Base-by-base conservation (phyloP, 2,113 vertebrate genomes). In the Oryzias javanicus region DNA sequence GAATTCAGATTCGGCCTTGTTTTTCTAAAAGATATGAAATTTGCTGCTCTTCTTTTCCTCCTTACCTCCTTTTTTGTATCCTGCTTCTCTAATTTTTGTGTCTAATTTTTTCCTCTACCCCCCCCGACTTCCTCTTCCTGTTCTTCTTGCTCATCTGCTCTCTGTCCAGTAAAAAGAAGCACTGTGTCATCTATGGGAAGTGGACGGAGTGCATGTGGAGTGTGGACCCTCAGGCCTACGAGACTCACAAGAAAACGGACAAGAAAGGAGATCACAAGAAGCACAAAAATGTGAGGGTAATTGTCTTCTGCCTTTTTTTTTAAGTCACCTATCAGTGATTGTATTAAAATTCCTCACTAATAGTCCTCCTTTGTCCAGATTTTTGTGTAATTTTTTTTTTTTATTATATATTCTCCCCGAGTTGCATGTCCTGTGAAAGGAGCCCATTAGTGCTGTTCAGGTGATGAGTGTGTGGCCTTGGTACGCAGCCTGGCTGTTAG, bases 131-230 rank as follows among this genome's bases (percentile, higher is more conserved):
- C 2, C 5, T 29, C 25, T 45, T 12, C 41, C 1, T 14, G 14
- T 22, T 14, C 15, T 19, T n/a, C 1, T 25, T 0, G 50, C 15
- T 29, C 24, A 3, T 10, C 27, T 29, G 4, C 13, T 45, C 4
- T 61, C 6, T 18, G 8, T 35, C 18, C 82, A 99, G 97, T 89
- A 98, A 93, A 75, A 98, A 94, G 93, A 98, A 98, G 87, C 91
- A 90, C 41, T 94, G 92, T 16, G 87, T 98, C 27, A 95, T 99
- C 83, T 99, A 99, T 18, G 97, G 97, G 51, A 99, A 99, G 74
- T 99, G 97, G 97, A 98, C 97, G 0, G 97, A 99, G 72, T 98
- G 96, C 50, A 85, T 99, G 75, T 98, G 95, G 96, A 93, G 95
- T 14, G 80, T 96, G 0, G 94, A 98, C 29, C 91, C 95, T 16